Conservation (phyloP, 2,888 invertebrate species). For the Cantharis lateralis region DNA sequence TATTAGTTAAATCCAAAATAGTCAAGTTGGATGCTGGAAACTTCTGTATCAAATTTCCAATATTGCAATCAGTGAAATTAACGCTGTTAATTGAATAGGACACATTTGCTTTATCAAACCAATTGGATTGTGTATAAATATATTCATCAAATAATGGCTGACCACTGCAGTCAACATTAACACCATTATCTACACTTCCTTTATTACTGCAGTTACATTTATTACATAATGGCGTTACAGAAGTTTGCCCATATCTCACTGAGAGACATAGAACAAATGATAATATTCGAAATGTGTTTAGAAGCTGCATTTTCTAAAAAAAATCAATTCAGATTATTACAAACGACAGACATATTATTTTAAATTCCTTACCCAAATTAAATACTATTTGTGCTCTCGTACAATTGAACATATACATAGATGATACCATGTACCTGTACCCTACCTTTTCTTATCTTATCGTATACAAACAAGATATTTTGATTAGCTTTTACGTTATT, state of each 20-base stretch:
- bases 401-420: not conserved
- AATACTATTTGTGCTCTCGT: not conserved
- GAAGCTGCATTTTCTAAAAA: not conserved
- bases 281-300: not conserved
- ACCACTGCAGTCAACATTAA: conserved; percentile 26
- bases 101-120: conserved; percentile 7
- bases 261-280: not conserved
- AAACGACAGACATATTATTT: not conserved
- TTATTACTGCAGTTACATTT: not conserved
- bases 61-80: conserved; percentile 1
- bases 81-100: not conserved
- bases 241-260: not conserved
- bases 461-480: not conserved
- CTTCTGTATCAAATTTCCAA: conserved; percentile 1
- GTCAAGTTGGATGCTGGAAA: conserved; percentile 61
- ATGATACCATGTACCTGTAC: not conserved
- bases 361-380: not conserved
- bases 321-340: not conserved
- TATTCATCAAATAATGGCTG: not conserved
- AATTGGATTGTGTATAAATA: conserved; percentile 12
- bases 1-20: conserved; percentile 65
- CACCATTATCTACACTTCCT: not conserved
- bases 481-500: not conserved
- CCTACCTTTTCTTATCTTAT: not conserved
- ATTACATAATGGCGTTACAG: not conserved